Evolutionary conservation across 2,888 invertebrate genomes (phyloP).

Genomic region (Entomobrya multifasciata): DNA sequence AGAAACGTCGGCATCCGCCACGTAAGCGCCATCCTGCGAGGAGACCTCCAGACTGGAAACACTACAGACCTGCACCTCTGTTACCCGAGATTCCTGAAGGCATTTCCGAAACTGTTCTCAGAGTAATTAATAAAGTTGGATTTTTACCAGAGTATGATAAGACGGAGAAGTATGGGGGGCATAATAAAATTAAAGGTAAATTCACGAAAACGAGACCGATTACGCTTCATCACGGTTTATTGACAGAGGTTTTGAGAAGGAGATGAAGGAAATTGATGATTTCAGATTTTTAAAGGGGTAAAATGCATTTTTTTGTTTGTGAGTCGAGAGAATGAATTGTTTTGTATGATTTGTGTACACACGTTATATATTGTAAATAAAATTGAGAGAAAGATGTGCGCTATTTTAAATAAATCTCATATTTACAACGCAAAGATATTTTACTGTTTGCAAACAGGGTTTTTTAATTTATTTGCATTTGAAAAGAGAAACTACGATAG

Average conservation of each 20-base stretch:
- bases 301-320: conserved; percentile 14
- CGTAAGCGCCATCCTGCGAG: conserved; percentile 40
- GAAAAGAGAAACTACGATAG: conserved; percentile 39
- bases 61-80: conserved; percentile 58
- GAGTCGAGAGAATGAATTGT: not conserved
- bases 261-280: not conserved
- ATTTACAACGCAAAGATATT: conserved; percentile 17
- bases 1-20: conserved; percentile 13
- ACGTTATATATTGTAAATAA: not conserved
- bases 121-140: conserved; percentile 57
- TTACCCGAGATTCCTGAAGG: conserved; percentile 64
- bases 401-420: not conserved
- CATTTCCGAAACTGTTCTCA: conserved; percentile 47
- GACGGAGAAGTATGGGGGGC: conserved; percentile 59
- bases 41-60: conserved; percentile 60
- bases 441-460: conserved; percentile 61
- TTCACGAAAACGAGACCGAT: conserved; percentile 68
- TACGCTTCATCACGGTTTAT: conserved; percentile 73
- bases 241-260: conserved; percentile 68
- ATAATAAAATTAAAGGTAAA: conserved; percentile 68
- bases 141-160: conserved; percentile 71
- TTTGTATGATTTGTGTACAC: not conserved
- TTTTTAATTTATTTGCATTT: conserved; percentile 50
- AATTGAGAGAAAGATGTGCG: not conserved
- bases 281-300: conserved; percentile 21